Evolutionary conservation across 2,888 invertebrate species (phyloP).

Genomic region (Dicycla oo): DNA sequence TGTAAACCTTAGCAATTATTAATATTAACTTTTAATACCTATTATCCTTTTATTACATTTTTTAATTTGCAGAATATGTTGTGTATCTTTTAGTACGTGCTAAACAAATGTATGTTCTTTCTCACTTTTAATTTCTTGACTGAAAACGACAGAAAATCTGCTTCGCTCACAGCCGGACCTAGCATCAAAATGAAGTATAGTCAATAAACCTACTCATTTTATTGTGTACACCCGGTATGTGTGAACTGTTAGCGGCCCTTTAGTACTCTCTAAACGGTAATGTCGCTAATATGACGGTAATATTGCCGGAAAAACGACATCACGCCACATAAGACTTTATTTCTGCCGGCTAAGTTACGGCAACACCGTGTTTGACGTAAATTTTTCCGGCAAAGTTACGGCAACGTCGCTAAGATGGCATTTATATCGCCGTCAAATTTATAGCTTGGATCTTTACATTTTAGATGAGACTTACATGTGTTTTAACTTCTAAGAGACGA

Average conservation of each 20-base stretch:
- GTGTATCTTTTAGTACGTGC: not conserved
- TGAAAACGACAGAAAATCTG: not conserved
- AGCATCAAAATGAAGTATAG: slow-evolving; percentile 40
- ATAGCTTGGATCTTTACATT: not conserved
- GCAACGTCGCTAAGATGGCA: slow-evolving; percentile 31
- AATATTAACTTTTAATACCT: no score
- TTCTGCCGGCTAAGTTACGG: slow-evolving; percentile 15
- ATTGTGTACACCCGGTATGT: slow-evolving; percentile 77
- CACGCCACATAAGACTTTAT: slow-evolving; percentile 13
- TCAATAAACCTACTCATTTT: slow-evolving; percentile 74
- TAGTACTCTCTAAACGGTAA: slow-evolving; percentile 37
- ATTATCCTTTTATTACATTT: no score
- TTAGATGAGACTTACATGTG: not conserved
- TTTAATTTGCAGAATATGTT: not conserved
- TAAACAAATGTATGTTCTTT: not conserved
- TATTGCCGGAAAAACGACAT: slow-evolving; percentile 49
- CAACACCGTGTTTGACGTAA: slow-evolving; percentile 19
- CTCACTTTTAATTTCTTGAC: not conserved
- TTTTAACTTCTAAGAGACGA: not conserved
- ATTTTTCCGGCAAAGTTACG: slow-evolving; percentile 17
- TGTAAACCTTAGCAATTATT: not conserved
- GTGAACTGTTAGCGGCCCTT: slow-evolving; percentile 74
- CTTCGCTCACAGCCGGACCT: slow-evolving; percentile 36
- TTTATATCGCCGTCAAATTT: slow-evolving; percentile 18
- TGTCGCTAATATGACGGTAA: slow-evolving; percentile 61